A percentile compares a stretch with the other conserved stretches of the same genome.
phyloP scores from a whole-genome alignment of 1,140 invertebrate genomes.

The Achatina immaculata region DNA sequence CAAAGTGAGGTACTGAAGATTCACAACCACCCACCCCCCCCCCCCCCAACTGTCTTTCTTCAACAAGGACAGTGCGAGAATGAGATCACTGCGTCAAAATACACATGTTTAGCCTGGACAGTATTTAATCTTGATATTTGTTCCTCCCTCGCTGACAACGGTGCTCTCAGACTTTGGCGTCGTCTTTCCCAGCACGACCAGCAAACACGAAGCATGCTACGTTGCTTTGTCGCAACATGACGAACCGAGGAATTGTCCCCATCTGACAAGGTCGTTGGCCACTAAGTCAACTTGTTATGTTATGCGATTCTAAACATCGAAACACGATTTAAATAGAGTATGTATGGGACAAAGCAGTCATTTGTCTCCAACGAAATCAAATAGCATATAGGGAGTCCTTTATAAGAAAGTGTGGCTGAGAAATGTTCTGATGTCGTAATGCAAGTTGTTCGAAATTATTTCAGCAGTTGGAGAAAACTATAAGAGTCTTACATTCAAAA shows the following conservation, averaged over 20 bases:
- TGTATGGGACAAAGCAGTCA: no score
- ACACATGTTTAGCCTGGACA: background rate
- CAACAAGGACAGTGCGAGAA: no score
- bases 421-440: no score
- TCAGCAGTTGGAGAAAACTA: no score
- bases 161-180: background rate
- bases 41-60: no score
- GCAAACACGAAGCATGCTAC: background rate
- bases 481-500: no score
- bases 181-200: background rate
- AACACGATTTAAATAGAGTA: background rate
- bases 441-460: no score
- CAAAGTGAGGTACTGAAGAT: no score
- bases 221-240: background rate
- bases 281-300: background rate
- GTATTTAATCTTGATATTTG: background rate
- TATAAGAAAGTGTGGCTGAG: no score
- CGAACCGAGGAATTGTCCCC: background rate
- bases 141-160: background rate
- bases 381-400: no score
- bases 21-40: no score
- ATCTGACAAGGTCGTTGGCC: background rate
- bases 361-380: no score
- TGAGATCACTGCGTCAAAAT: background rate
- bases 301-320: background rate